Base-by-base conservation (phyloP, 1,140 invertebrate species). In the Tyrophagus putrescentiae region DNA sequence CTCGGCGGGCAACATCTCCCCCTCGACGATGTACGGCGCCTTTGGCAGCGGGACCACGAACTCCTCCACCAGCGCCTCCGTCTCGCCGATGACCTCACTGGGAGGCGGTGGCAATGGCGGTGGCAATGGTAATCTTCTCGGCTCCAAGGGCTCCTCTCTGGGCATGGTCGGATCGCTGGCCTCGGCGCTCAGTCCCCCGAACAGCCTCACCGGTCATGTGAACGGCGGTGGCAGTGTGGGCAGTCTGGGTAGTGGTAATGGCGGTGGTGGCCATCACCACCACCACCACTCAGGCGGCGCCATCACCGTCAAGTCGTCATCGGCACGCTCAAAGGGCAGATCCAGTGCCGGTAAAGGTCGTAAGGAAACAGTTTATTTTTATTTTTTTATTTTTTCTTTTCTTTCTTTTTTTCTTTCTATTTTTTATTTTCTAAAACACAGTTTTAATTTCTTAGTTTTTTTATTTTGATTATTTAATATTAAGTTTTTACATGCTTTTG, bases 321-420 rank as follows among this genome's bases (percentile, higher is more conserved):
- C 50, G 34, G 34, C 16, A 28, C 52, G 52, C n/a, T 16, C 52
- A 16, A 54, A 54, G 39, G 52, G 52, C 6, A 31, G 52, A 23
- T 54, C 52, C 4, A 54, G 27, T 54, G 13, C 52, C 28, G 52
- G 52, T 9, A 54, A 54, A 54, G 52, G 52, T 54, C 21, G 7
- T 7, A 48, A 48, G 31, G 45, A 29, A 34, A 18, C 27, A 32
- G 27, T 50, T 50, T 50, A 28, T n/a, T 50, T 50, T 52, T 9
- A 4, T 18, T 33, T 1, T 33, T 54, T 13, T 54, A 34, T 54
- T 28, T 29, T 3, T 54, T 28, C 31, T 31, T 31, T 18, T 9
- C 39, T 54, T 33, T 31, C 39, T 11, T 54, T 54, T 25, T 1
- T 54, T 54, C n/a, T 25, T 13, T 31, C 39, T 31, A 18, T 54